Conservation (phyloP, 2,113 vertebrate genomes). For the Pelvicachromis taeniatus region DNA sequence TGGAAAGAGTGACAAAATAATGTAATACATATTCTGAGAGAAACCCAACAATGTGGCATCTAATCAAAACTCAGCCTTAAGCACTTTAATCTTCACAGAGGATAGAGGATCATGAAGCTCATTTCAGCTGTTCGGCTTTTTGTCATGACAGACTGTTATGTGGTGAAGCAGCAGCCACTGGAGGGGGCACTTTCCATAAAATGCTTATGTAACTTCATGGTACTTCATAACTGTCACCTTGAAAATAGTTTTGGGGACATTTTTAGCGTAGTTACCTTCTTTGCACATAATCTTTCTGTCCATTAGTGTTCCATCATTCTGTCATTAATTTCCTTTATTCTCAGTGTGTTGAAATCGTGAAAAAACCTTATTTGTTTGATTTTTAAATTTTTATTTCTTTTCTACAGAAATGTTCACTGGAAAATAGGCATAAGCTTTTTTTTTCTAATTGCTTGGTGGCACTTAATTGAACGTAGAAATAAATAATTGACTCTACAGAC, state of each 20-base stretch:
- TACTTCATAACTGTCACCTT: slow-evolving; percentile 3
- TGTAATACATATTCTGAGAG: background rate
- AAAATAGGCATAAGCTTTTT: background rate
- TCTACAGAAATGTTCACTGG: slow-evolving; percentile 11
- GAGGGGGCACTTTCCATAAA: slow-evolving; percentile 16
- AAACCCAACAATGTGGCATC: background rate
- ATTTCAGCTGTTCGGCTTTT: background rate
- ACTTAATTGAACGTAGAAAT: background rate
- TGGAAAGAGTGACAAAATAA: background rate
- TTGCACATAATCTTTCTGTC: slow-evolving; percentile 28
- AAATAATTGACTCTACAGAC: background rate
- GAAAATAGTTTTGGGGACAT: background rate
- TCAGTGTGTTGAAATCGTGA: background rate
- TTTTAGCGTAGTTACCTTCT: background rate
- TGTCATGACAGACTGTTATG: slow-evolving; percentile 18
- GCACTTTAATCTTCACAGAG: slow-evolving; percentile 59
- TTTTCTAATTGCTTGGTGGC: background rate
- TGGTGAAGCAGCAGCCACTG: slow-evolving; percentile 12
- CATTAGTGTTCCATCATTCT: background rate
- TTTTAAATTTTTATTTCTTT: background rate
- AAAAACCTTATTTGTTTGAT: background rate
- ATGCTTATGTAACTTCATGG: background rate
- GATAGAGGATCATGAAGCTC: background rate
- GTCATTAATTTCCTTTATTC: background rate
- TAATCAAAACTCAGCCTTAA: slow-evolving; percentile 34